Evolutionary conservation across 2,113 vertebrate genomes (phyloP).

Genomic region (Poicephalus meyeri): DNA sequence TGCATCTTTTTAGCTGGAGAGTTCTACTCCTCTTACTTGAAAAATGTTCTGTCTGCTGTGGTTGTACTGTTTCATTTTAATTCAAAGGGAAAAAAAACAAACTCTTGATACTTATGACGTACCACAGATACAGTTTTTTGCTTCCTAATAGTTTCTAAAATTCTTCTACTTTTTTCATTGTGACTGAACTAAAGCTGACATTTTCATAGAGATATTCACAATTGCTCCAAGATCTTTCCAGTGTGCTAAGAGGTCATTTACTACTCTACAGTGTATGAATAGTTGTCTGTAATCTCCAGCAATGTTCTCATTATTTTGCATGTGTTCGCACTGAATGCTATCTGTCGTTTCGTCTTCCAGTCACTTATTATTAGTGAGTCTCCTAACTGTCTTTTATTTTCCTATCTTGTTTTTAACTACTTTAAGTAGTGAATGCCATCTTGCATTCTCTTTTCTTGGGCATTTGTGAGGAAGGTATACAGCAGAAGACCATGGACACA

Average conservation of each 20-base stretch:
- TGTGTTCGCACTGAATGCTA: neutral
- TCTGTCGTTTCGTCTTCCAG: neutral
- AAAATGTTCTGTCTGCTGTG: neutral
- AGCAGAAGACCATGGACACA: neutral
- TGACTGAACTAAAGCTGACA: neutral
- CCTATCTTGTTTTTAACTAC: neutral
- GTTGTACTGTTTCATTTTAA: neutral
- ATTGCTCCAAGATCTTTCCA: neutral
- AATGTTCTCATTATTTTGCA: neutral
- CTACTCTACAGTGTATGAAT: neutral
- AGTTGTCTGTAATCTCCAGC: neutral
- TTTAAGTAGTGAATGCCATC: neutral
- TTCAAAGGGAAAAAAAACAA: neutral
- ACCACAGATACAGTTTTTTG: neutral
- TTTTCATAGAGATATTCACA: neutral
- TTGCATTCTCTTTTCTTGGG: neutral
- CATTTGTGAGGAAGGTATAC: neutral
- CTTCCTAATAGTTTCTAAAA: neutral
- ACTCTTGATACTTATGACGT: neutral
- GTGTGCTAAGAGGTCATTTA: neutral
- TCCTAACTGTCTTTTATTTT: neutral
- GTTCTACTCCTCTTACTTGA: neutral
- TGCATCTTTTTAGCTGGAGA: neutral
- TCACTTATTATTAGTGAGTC: neutral
- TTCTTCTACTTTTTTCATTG: neutral